Base-by-base conservation (phyloP, 1,140 invertebrate genomes). In the Conus betulinus region DNA sequence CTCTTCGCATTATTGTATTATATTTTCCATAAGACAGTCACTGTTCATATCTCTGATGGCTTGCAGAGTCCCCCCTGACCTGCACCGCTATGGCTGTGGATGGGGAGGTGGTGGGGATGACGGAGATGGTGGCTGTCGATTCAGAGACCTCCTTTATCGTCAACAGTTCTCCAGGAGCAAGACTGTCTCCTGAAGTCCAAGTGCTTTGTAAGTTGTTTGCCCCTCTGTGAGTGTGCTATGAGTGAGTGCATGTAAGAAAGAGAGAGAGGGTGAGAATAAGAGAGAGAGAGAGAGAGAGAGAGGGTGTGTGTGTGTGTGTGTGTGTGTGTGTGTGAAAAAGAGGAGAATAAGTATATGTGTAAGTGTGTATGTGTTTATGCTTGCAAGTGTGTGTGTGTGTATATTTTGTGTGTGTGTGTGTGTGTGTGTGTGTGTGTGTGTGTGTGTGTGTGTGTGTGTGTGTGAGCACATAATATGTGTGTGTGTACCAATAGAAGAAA, bases 61-160 rank as follows among this genome's bases (percentile, higher is more conserved):
- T 87, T 71, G 11, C 88, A 94, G 93, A 85, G 52, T 93, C 93
- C n/a, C 93, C 93, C 53, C 90, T 93, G 57, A 91, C 88, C 2
- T 94, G 93, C 81, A 84, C 91, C 53, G 92, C 90, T 23, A 67
- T 90, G 17, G 92, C 91, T 78, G 74, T 92, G 55, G 88, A 89
- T 63, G 91, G 90, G 13, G 85, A 88, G 7, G 78, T 94, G 39
- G 71, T 89, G 13, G 89, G 89, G 60, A 81, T 94, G 63, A 71
- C 90, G 15, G 85, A 85, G 13, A 82, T 91, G 67, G 87, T 92
- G 15, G 90, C 92, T 20, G 92, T 93, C 13, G 90, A 93, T 53
- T 87, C 53, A 78, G n/a, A 89, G 15, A 81, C 92, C 39, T 83
- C 84, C 6, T 94, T 94, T 88, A 88, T 63, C 60, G 89, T 94